phyloP scores from a whole-genome alignment of 2,888 invertebrate species.

The Eurois occulta region DNA sequence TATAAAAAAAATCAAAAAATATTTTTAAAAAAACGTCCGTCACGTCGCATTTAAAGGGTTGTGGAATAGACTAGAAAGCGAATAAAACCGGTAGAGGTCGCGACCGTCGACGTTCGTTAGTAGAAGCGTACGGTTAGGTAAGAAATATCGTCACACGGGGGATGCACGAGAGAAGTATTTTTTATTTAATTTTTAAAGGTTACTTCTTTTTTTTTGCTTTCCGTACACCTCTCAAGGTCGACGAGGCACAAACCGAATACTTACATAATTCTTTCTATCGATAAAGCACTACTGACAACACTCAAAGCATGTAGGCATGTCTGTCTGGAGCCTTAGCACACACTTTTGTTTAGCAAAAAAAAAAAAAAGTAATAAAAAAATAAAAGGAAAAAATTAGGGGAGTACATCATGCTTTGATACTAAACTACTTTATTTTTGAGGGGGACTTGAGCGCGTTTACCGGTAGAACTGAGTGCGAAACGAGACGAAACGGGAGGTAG shows the following conservation, averaged over 20 bases:
- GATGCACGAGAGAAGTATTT: constrained; percentile 86
- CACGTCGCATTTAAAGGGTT: constrained; percentile 89
- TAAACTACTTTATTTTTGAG: constrained; percentile 62
- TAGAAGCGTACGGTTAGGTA: constrained; percentile 88
- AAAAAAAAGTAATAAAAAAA: constrained; percentile 70
- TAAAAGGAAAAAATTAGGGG: constrained; percentile 74
- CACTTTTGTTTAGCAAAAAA: constrained; percentile 71
- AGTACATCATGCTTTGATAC: constrained; percentile 84
- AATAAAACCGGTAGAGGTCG: constrained; percentile 75
- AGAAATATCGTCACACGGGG: constrained; percentile 84
- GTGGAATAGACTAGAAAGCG: constrained; percentile 87
- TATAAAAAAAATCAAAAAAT: constrained; percentile 69
- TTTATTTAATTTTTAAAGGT: constrained; percentile 51
- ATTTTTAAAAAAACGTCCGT: constrained; percentile 70
- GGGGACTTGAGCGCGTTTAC: constrained; percentile 69
- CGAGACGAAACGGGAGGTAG: constrained; percentile 83
- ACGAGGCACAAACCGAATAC: constrained; percentile 74
- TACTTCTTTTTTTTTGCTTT: constrained; percentile 61
- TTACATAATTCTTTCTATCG: constrained; percentile 72
- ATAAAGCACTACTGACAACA: constrained; percentile 85
- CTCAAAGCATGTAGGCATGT: constrained; percentile 85
- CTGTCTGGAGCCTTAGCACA: constrained; percentile 78
- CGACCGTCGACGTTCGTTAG: constrained; percentile 85
- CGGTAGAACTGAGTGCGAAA: constrained; percentile 63
- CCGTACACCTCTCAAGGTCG: constrained; percentile 83